These are phyloP conservation scores for Toxotes jaculatrix DNA, from an alignment of 2,113 vertebrate species.

Conservation along the genomic window DNA sequence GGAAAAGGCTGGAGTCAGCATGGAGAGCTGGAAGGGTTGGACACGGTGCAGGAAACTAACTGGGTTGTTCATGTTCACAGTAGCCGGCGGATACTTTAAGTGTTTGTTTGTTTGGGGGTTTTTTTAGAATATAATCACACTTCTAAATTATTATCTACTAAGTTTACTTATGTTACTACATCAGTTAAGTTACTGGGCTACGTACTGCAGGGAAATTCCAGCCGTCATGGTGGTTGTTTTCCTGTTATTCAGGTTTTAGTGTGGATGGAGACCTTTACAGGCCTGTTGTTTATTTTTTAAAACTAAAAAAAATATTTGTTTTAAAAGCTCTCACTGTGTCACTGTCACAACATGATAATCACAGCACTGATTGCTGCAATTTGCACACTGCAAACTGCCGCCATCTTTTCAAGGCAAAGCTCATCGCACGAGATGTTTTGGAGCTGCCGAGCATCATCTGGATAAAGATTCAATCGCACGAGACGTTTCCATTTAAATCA, in stretches of 20 bases:
- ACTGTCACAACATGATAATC: not conserved
- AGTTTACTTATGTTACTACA: not conserved
- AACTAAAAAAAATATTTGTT: not conserved
- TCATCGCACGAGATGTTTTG: not conserved
- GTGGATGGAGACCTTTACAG: too few species aligned
- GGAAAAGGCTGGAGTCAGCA: slow-evolving; percentile 46
- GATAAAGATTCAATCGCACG: not conserved
- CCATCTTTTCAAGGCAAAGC: not conserved
- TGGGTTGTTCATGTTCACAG: not conserved
- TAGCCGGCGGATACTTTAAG: not conserved
- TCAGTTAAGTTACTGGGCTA: too few species aligned
- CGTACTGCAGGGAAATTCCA: too few species aligned
- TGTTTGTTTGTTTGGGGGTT: not conserved
- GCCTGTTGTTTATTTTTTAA: not conserved
- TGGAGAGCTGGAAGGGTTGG: not conserved
- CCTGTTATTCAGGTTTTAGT: too few species aligned
- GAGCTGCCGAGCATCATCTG: not conserved
- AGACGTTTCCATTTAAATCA: not conserved
- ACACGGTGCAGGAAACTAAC: not conserved
- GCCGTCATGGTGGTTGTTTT: too few species aligned
- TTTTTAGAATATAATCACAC: not conserved
- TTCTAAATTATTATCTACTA: not conserved
- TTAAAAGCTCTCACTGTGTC: not conserved
- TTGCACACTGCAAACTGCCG: not conserved
- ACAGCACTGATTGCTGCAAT: not conserved